Base-by-base conservation (phyloP, 2,888 invertebrate species). In the Cerceris ruficornis region DNA sequence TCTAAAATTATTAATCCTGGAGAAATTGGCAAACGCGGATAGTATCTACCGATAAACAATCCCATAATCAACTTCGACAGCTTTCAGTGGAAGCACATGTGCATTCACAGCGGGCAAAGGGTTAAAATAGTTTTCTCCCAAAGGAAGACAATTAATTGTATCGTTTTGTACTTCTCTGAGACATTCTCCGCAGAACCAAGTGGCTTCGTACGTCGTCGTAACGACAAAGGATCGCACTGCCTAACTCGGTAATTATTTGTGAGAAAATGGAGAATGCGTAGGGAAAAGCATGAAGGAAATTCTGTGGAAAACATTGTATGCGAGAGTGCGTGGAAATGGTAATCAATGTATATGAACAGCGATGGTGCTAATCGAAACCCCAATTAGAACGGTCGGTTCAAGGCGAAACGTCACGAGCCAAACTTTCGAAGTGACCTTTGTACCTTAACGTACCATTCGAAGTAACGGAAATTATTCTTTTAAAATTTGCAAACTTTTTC, bases 361-460 rank as follows among this genome's bases (percentile, higher is more conserved):
- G 69, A 77, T 80, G 84, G 84, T 85, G 84, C 84, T 85, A 85
- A 85, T 74, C 55, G 64, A 80, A 84, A 57, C 82, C 84, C 80
- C 66, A 28, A 68, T 59, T 84, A 77, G 42, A 72, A 13, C 76
- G 76, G 68, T 65, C 65, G n/a, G 62, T 58, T 73, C 41, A 80
- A 69, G 54, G 43, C 39, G 43, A 50, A 42, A 74, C 41, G 49
- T 17, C 15, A 50, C 14, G 49, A 42, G 17, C 52, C 70, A 49
- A 69, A 55, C 79, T 64, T 39, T 55, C 41, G 39, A 67, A 39
- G 60, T 41, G 7, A 49, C 49, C 50, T 15, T 52, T 46, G 6
- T 54, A 28, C 60, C 43, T 13, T 64, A n/a, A 28, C 28, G 39
- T 15, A 43, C 49, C 28, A 58, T 57, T 41, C n/a, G 8, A n/a